Conservation (phyloP, 2,888 invertebrate species). For the Trichogramma evanescens region DNA sequence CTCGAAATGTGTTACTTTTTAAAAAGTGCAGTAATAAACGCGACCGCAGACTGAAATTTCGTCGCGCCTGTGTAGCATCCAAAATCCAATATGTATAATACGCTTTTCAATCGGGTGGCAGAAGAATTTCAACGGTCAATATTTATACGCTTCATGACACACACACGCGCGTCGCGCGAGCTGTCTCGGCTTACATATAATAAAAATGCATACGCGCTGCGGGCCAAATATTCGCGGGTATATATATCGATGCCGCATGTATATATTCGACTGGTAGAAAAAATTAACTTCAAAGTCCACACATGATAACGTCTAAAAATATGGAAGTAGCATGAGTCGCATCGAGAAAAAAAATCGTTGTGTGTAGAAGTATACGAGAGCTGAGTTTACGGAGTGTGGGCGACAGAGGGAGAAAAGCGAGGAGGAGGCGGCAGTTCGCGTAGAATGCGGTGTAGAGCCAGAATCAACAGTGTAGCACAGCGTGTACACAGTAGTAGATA, state of each 20-base stretch:
- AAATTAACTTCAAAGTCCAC: not conserved
- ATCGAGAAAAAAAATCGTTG: constrained; percentile 3
- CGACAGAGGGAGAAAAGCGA: constrained; percentile 12
- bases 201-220: not conserved
- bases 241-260: not conserved
- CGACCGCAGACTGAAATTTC: too few relatives aligned
- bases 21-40: too few relatives aligned
- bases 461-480: too few relatives aligned
- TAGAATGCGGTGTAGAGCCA: too few relatives aligned
- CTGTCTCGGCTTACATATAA: too few relatives aligned
- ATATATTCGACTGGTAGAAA: not conserved
- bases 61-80: too few relatives aligned
- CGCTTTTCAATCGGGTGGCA: too few relatives aligned
- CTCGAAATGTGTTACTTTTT: too few relatives aligned
- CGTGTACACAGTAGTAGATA: too few relatives aligned
- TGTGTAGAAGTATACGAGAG: constrained; percentile 20
- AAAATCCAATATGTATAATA: too few relatives aligned
- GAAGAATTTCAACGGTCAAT: not conserved
- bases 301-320: too few relatives aligned
- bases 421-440: not conserved
- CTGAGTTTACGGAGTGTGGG: constrained; percentile 18
- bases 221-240: not conserved
- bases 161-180: not conserved
- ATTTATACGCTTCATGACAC: constrained; percentile 18
- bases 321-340: not conserved